Percentiles rank a stretch among this genome's conserved stretches.
phyloP scores from a whole-genome alignment of 2,797 vertebrate genomes.

The Sandelia bainsii region DNA sequence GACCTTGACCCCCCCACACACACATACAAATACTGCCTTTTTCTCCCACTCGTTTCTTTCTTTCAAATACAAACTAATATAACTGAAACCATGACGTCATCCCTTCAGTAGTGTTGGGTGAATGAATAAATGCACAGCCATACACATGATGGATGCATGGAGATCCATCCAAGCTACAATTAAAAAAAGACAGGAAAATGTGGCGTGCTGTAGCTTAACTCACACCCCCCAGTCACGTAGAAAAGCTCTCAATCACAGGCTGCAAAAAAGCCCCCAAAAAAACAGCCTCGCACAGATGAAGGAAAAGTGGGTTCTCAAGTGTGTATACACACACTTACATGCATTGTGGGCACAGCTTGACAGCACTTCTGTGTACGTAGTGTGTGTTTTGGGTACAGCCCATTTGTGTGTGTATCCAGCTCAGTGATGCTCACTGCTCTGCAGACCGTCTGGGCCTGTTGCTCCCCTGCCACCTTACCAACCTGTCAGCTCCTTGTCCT shows the following conservation, averaged over 20 bases:
- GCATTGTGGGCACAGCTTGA: constrained; percentile 38
- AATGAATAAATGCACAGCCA: not conserved
- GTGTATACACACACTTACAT: constrained; percentile 9
- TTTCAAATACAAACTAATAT: constrained; percentile 9
- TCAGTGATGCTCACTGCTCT: constrained; percentile 50
- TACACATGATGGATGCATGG: constrained; percentile 5
- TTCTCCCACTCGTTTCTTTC: not conserved
- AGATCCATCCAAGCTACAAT: not conserved
- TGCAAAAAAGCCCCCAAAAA: not conserved
- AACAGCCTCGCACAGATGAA: not conserved
- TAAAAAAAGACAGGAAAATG: not conserved
- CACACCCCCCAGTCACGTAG: not conserved
- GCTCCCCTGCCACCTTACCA: constrained; percentile 36
- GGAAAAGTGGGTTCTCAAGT: not conserved
- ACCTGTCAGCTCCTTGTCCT: constrained; percentile 42
- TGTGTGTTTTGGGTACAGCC: constrained; percentile 46
- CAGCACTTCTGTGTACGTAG: constrained; percentile 10
- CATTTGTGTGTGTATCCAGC: constrained; percentile 37
- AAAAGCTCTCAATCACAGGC: constrained; percentile 23
- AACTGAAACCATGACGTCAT: not conserved
- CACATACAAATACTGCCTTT: not conserved
- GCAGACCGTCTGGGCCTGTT: constrained; percentile 54
- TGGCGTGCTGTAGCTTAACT: not conserved
- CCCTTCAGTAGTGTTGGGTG: constrained; percentile 12
- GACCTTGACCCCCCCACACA: not conserved